Evolutionary conservation across 2,888 invertebrate genomes (phyloP), one percentile per base, ranked within the genome.

Genomic region (Stenolophus ochropezus): DNA sequence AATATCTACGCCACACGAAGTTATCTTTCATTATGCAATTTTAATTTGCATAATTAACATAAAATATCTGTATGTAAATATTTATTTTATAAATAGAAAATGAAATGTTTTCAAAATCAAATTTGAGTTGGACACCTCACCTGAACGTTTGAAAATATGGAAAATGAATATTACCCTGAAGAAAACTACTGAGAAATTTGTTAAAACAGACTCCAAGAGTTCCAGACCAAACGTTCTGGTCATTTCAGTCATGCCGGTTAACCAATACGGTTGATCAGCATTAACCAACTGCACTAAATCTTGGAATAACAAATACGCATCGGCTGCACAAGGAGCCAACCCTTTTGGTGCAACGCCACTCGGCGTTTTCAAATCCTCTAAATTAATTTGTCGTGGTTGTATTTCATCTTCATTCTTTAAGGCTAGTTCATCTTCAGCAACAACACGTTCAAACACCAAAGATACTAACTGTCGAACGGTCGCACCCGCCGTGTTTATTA

Each of bases 191-290:
- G 95, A 94, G 89, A 96, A 97, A 86, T 96, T 95, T 53, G 95
- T 96, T 61, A 99, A 91, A 76, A 98, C 96, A 0, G 97, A 96
- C 88, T 99, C 99, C 65, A 99, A 89, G 20, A 99, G 91, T 88
- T 99, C 99, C 85, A 99, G 90, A 0, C 98, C 98, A 90, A 99
- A 98, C 0, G 98, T 98, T 85, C 98, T 93, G 1, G 98, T 98
- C 94, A 99, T 98, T 89, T 98, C 98, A 1, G 97, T 96, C 91
- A 99, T 96, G 4, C 98, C 98, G 58, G 96, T 93, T 81, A 99
- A 91, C 98, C 98, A 99, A 85, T 94, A 94, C 0, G 99, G 97
- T 86, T 97, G 95, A 89, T 99, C 99, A 0, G 97, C 98, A 90
- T 99, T 98, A 4, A 99, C 96, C 74, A 99, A 90, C 88, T 98